Base-by-base conservation (phyloP, 2,888 invertebrate species). In the Pseudococcus longispinus region DNA sequence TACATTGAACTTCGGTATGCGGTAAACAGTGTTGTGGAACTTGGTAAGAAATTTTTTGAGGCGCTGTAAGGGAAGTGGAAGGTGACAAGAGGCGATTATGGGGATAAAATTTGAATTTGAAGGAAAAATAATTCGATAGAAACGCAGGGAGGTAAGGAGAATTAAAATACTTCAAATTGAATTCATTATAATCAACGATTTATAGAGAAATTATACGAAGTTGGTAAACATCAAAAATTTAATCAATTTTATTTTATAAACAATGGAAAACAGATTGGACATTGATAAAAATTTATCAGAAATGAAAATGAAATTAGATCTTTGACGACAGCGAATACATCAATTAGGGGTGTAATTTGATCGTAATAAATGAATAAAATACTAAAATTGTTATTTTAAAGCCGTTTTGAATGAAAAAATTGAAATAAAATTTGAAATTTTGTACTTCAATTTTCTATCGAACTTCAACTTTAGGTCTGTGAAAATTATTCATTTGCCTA, bases 1-100 rank as follows among this genome's bases (percentile, higher is more conserved):
- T 80, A 80, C 77, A 77, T 77, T 77, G 77, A 77, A 77, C 77
- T 32, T 77, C 32, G 37, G 37, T 77, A 77, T 26, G 77, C 77
- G 77, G 77, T 77, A 77, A 77, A 32, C 77, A 80, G 77, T 80
- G 77, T 80, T 80, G 42, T 80, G 77, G 42, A 20, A 32, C 6
- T 15, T 20, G 77, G 37, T 80, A 18, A 42, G 77, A 42, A 80
- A 42, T 80, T 80, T 74, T 42, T 23, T 42, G 77, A 80, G 77
- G 77, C 37, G 20, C 37, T 23, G 37, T 20, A 8, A 20, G 77
- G 42, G 42, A 80, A 26, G 11, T 15, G 18, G 15, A 26, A 8
- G 18, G 2, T 13, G 2, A 15, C 37, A 8, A 32, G 77, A 37
- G 77, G 77, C 29, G 13, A 77, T 77, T 13, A 77, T 32, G 37